Base-by-base conservation (phyloP, 35 echinoderm and acorn worm genomes). In the Lytechinus pictus region DNA sequence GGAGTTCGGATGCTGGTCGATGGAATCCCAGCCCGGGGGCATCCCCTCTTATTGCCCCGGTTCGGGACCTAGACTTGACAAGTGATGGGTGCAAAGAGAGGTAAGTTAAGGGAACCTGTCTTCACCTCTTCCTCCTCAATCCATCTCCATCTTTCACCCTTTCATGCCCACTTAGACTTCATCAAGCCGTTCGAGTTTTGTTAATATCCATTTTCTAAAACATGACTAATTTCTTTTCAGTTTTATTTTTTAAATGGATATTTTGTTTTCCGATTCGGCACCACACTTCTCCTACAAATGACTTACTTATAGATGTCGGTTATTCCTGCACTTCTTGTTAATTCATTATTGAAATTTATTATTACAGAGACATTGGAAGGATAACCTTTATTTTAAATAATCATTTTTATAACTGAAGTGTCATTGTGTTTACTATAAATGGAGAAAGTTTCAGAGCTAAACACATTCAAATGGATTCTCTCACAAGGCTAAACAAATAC, bases 31-130 rank as follows among this genome's bases (percentile, higher is more conserved):
- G 53, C 92, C 54, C 54, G 53, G 92, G 92, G 92, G 92, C 92
- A 55, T 93, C 92, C 54, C 54, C 54, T 93, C 92, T 93, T 57
- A 27, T 57, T 55, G 52, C 53, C 92, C 92, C 92, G 53, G 92
- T 54, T 93, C 54, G 54, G 92, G 52, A 93, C 92, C 92, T 54
- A 93, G 92, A 93, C 92, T 93, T 93, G 92, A 93, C 92, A 93
- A 93, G 92, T 93, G 92, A 93, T 28, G 92, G 92, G 92, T 93
- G 92, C 55, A 93, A 90, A 90, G 88, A 90, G 88, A 90, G 88
- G 28, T 10, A 90, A 90, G 88, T 33, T 90, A 52, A 90, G 88
- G 88, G 88, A 90, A 52, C 88, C 88, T 90, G 88, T 90, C 88
- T 90, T 90, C 88, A 90, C 88, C 88, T 90, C 88, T 90, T 90